Conservation (phyloP, 2,113 vertebrate genomes). For the Etheostoma spectabile region DNA sequence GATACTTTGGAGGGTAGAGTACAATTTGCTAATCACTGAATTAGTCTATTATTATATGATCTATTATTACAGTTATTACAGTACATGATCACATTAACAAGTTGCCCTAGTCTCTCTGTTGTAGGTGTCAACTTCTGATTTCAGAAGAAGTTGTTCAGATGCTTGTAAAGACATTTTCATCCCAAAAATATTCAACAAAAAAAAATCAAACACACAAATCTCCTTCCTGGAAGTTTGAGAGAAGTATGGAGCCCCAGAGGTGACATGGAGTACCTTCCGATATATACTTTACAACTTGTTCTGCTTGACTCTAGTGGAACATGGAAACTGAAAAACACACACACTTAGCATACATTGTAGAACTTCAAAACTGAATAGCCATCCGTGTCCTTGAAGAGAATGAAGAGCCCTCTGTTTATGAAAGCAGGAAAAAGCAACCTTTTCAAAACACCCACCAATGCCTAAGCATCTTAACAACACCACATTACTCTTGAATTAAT, state of each 20-base stretch:
- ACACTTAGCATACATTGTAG: neutral
- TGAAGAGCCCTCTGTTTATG: slow-evolving; percentile 38
- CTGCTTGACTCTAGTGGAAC: neutral
- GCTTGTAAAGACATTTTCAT: neutral
- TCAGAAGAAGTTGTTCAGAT: neutral
- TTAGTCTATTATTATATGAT: too few relatives aligned
- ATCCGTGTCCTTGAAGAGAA: slow-evolving; percentile 49
- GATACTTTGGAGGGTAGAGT: neutral
- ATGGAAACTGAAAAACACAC: slow-evolving; percentile 1
- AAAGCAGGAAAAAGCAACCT: slow-evolving; percentile 32
- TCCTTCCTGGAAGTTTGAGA: neutral
- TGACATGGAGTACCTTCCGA: neutral
- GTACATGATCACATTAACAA: neutral
- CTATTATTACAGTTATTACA: too few relatives aligned
- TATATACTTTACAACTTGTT: slow-evolving; percentile 1
- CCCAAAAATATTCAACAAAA: neutral
- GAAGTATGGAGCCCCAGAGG: too few relatives aligned
- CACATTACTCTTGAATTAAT: slow-evolving; percentile 33
- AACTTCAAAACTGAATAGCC: slow-evolving; percentile 36
- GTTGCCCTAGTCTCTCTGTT: neutral
- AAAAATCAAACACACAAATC: neutral
- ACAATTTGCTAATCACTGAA: neutral
- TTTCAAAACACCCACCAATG: slow-evolving; percentile 29
- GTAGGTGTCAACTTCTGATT: neutral
- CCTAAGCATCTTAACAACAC: slow-evolving; percentile 16